Conservation (phyloP, 2,113 vertebrate species). For the Vireo altiloquus region DNA sequence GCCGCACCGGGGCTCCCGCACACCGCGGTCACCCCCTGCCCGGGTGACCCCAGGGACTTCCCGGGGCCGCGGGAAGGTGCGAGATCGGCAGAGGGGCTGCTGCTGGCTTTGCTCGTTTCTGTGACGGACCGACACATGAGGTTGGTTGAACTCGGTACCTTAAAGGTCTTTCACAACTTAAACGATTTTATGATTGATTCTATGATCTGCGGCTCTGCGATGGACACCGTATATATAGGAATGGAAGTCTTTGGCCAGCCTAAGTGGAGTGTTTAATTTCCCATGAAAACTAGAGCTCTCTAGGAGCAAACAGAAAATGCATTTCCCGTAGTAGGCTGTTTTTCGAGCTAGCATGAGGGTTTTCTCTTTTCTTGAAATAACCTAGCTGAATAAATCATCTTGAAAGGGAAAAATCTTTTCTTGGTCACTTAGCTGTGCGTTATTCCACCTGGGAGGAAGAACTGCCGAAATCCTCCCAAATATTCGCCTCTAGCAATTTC, state of each 20-base stretch:
- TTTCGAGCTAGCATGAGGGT: background rate
- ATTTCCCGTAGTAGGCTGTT: background rate
- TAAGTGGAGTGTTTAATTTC: background rate
- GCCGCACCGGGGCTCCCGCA: background rate
- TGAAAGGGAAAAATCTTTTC: background rate
- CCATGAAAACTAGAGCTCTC: background rate
- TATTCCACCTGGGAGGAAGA: background rate
- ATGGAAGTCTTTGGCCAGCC: background rate
- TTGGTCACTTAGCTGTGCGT: background rate
- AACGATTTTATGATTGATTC: background rate
- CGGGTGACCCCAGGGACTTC: no score
- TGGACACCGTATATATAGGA: no score
- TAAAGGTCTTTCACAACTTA: background rate
- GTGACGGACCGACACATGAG: background rate
- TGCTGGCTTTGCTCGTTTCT: background rate
- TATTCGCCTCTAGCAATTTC: background rate
- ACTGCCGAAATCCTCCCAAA: background rate
- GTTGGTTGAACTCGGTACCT: background rate
- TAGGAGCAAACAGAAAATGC: background rate
- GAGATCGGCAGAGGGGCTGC: background rate
- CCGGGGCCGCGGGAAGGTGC: background rate
- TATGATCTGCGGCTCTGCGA: background rate
- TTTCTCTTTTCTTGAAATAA: background rate
- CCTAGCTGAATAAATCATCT: background rate
- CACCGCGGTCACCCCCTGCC: background rate